Conservation (phyloP, 23 tunicate genomes). For the Pegea sp. region DNA sequence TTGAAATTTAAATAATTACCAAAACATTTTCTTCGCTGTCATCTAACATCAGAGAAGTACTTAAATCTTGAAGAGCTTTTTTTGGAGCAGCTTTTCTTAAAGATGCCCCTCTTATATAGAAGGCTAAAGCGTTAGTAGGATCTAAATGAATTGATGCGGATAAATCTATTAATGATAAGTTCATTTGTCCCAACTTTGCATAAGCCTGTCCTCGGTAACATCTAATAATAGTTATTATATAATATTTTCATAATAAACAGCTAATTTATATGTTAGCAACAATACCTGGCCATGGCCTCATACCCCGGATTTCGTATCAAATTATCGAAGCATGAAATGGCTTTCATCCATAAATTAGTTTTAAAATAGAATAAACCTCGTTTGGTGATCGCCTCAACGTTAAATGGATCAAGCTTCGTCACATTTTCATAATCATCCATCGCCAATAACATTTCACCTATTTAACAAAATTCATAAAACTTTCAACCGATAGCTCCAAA, state of each 20-base stretch:
- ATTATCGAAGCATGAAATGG: slow-evolving; percentile 54
- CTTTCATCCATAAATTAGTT: slow-evolving; percentile 34
- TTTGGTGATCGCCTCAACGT: slow-evolving; percentile 51
- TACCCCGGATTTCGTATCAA: slow-evolving; percentile 40
- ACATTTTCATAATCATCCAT: slow-evolving; percentile 79
- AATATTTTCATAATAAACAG: neutral
- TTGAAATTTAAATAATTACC: slow-evolving; percentile 24
- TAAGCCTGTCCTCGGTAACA: slow-evolving; percentile 63
- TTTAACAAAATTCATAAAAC: neutral
- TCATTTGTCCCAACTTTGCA: slow-evolving; percentile 25
- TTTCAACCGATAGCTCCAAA: neutral
- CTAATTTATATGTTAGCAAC: neutral
- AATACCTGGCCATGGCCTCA: slow-evolving; percentile 70
- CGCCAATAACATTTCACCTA: slow-evolving; percentile 96
- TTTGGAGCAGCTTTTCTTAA: slow-evolving; percentile 64
- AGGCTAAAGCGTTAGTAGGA: slow-evolving; percentile 41
- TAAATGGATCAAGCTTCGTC: slow-evolving; percentile 23
- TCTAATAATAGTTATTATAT: slow-evolving; percentile 6
- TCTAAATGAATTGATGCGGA: slow-evolving; percentile 85
- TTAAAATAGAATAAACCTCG: slow-evolving; percentile 37
- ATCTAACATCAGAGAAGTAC: slow-evolving; percentile 40
- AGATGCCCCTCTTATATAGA: slow-evolving; percentile 52
- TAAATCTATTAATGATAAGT: slow-evolving; percentile 46
- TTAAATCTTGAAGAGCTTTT: slow-evolving; percentile 67
- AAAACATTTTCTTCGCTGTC: slow-evolving; percentile 48